Conservation (phyloP, 2,888 invertebrate species). For the Stramonita haemastoma region DNA sequence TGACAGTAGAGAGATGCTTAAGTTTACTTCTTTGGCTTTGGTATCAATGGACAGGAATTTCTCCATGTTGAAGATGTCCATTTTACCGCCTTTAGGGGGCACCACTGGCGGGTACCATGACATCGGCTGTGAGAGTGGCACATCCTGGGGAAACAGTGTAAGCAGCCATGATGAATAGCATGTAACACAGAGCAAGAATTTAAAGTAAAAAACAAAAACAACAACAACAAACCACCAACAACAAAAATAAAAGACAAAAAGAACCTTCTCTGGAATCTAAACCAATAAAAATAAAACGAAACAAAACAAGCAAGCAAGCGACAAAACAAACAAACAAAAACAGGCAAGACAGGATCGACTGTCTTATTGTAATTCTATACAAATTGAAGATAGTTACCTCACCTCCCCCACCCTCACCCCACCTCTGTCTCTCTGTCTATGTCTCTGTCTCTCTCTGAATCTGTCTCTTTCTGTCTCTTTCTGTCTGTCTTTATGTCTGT, state of each 20-base stretch:
- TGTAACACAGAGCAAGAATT: not conserved
- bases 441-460: too few relatives aligned
- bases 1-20: too few relatives aligned
- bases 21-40: not conserved
- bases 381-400: not conserved
- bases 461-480: too few relatives aligned
- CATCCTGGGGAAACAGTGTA: not conserved
- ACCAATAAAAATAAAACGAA: not conserved
- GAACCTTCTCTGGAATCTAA: not conserved
- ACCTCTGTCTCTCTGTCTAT: not conserved
- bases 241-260: not conserved
- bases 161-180: not conserved
- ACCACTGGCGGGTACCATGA: slow-evolving; percentile 14
- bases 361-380: not conserved
- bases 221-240: not conserved
- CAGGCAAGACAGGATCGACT: not conserved
- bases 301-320: not conserved
- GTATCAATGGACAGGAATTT: not conserved
- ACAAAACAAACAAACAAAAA: not conserved
- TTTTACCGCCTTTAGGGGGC: not conserved
- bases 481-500: too few relatives aligned
- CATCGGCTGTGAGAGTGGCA: slow-evolving; percentile 18
- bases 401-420: not conserved
- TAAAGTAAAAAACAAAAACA: not conserved
- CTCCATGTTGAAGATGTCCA: not conserved